Conservation (phyloP, 2,888 invertebrate species). For the Hypena proboscidalis region DNA sequence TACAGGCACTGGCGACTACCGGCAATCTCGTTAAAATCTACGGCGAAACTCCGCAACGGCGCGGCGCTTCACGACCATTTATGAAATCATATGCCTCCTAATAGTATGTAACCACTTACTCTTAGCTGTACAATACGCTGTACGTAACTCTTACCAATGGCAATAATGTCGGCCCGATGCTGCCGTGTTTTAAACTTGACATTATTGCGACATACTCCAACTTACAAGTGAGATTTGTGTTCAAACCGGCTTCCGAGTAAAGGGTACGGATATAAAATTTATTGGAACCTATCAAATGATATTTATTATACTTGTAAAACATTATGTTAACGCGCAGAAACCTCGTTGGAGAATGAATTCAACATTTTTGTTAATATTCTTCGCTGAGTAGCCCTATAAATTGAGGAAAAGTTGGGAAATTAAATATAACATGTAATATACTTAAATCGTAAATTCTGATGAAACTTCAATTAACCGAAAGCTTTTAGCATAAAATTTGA, state of each 20-base stretch:
- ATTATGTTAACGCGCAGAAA: not conserved
- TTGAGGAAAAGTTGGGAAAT: constrained; percentile 12
- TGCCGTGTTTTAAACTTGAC: no score
- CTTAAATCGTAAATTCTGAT: constrained; percentile 36
- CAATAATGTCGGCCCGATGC: no score
- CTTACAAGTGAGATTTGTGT: not conserved
- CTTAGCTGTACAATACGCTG: constrained; percentile 40
- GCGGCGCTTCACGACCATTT: constrained; percentile 64
- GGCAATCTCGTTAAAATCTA: constrained; percentile 82
- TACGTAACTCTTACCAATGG: constrained; percentile 19
- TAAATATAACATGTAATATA: constrained; percentile 20
- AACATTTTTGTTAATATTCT: constrained; percentile 1
- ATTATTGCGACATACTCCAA: no score
- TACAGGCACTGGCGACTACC: constrained; percentile 64
- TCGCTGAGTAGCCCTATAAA: constrained; percentile 2
- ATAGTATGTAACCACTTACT: constrained; percentile 57
- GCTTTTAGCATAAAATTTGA: constrained; percentile 42
- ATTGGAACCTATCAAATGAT: not conserved
- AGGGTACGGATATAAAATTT: constrained; percentile 1
- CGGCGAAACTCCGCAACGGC: constrained; percentile 68
- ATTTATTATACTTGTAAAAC: not conserved
- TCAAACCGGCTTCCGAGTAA: not conserved
- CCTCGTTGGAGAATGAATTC: not conserved
- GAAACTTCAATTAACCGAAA: constrained; percentile 40
- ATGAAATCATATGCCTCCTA: constrained; percentile 68